A percentile compares a stretch with the other conserved stretches of the same genome.
These are phyloP conservation scores for Papilio helenus DNA, from an alignment of 1,140 invertebrate genomes.

Conservation along the genomic window DNA sequence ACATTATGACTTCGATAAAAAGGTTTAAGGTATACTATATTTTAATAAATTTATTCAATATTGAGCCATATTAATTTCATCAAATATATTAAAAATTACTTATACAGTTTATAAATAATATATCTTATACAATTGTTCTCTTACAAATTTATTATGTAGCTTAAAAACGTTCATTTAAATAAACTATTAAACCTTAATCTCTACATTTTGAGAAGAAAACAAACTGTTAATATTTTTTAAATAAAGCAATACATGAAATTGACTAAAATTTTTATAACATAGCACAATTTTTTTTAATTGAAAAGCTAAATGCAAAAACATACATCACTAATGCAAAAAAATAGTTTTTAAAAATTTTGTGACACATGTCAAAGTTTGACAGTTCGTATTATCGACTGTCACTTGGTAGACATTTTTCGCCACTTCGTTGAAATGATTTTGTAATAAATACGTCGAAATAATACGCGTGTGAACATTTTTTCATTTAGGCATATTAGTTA, in stretches of 20 bases:
- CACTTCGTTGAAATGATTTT: not conserved
- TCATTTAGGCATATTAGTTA: constrained; percentile 25
- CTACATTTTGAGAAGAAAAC: constrained; percentile 26
- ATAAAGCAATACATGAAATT: constrained; percentile 23
- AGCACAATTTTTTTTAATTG: not conserved
- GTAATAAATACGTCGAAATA: constrained; percentile 4
- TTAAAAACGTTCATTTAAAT: constrained; percentile 10
- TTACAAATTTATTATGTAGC: constrained; percentile 12
- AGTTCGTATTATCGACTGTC: not conserved
- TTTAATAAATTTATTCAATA: not conserved
- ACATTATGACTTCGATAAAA: not conserved
- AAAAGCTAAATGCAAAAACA: constrained; percentile 40
- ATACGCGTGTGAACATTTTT: not conserved
- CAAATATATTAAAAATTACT: constrained; percentile 3
- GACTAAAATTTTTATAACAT: constrained; percentile 27
- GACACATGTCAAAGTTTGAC: constrained; percentile 14
- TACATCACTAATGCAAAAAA: constrained; percentile 30
- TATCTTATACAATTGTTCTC: not conserved
- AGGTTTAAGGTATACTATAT: not conserved
- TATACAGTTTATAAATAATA: not conserved
- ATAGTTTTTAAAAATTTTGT: constrained; percentile 22
- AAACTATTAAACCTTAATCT: constrained; percentile 25
- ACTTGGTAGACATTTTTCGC: not conserved
- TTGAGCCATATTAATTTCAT: constrained; percentile 5
- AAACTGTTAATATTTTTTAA: constrained; percentile 36